phyloP scores from a whole-genome alignment of 2,797 vertebrate species.

The Otolemur crassicaudatus region DNA sequence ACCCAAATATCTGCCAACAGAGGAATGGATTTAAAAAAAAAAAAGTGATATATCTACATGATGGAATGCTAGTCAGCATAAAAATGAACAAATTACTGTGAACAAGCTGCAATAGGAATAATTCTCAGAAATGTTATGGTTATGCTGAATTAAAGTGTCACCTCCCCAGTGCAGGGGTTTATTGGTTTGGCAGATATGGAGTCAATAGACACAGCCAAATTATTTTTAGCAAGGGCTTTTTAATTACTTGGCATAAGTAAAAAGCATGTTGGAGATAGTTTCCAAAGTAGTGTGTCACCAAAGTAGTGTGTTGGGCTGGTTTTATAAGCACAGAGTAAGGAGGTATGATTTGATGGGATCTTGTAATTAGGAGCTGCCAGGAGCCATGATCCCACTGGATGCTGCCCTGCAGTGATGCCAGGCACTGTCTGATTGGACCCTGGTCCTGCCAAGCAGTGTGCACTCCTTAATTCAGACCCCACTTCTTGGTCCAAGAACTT shows the following conservation, averaged over 20 bases:
- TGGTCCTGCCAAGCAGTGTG: not conserved
- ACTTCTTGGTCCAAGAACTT: not conserved
- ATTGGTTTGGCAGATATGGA: not conserved
- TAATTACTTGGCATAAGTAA: not conserved
- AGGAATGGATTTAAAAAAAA: not conserved
- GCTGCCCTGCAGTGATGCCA: not conserved
- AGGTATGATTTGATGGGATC: not conserved
- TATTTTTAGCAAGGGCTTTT: not conserved
- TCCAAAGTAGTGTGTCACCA: not conserved
- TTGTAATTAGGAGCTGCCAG: not conserved
- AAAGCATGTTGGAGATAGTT: not conserved
- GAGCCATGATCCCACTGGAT: not conserved
- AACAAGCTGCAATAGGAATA: not conserved
- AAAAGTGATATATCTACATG: not conserved
- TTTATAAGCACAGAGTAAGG: not conserved
- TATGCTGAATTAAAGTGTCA: not conserved
- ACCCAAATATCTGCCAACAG: not conserved
- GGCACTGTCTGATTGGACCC: not conserved
- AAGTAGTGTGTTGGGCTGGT: not conserved
- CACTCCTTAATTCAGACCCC: not conserved
- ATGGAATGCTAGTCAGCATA: not conserved
- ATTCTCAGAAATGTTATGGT: not conserved
- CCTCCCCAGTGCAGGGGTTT: not conserved
- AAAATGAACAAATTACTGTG: not conserved
- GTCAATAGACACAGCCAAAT: not conserved